Conservation (phyloP, 2,113 vertebrate species). For the Nothoprocta perdicaria region DNA sequence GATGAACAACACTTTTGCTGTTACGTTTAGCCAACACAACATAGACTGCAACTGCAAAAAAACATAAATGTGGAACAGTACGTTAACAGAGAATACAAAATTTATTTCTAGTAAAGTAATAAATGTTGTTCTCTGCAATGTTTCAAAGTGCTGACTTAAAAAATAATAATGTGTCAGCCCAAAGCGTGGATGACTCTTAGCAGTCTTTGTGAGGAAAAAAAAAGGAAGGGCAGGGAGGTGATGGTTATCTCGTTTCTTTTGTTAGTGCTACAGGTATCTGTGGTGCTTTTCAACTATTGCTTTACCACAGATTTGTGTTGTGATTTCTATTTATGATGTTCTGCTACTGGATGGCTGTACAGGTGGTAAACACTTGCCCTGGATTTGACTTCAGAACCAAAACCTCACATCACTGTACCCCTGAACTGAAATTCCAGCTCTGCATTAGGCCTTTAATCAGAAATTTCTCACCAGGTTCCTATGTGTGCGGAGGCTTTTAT, state of each 20-base stretch:
- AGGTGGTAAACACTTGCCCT: not conserved
- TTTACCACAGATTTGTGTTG: not conserved
- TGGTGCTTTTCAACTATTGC: not conserved
- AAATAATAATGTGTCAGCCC: not conserved
- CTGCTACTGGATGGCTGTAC: not conserved
- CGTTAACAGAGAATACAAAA: not conserved
- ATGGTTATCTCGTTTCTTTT: not conserved
- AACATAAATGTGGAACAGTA: conserved; percentile 11
- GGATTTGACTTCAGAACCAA: not conserved
- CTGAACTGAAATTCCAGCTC: not conserved
- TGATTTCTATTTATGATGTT: not conserved
- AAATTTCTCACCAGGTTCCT: not conserved
- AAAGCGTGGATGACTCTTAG: not conserved
- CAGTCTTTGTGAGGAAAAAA: not conserved
- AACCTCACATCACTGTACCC: not conserved
- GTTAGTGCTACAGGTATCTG: not conserved
- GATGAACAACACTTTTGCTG: conserved; percentile 3
- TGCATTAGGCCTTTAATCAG: not conserved
- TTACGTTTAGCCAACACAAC: not conserved
- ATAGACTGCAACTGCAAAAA: conserved; percentile 1
- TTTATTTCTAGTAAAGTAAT: not conserved
- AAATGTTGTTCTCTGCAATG: not conserved
- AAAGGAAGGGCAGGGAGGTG: not conserved
- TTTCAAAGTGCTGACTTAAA: not conserved
- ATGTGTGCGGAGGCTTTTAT: not conserved